These are phyloP conservation scores for Nothobranchius kuhntae DNA, from an alignment of 2,113 vertebrate genomes.

Conservation along the genomic window DNA sequence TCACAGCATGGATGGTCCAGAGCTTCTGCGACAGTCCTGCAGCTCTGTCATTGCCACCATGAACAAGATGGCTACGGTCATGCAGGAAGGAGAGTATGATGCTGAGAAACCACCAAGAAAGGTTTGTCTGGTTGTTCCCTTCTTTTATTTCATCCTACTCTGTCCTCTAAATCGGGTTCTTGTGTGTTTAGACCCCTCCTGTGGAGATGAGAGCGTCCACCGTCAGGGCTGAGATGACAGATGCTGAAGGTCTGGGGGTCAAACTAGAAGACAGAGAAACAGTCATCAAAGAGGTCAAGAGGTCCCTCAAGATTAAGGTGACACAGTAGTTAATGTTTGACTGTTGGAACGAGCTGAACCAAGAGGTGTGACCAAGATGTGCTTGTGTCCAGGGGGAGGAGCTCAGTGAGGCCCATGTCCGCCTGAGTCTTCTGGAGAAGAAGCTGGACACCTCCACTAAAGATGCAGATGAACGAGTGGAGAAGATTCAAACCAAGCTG, in stretches of 20 bases:
- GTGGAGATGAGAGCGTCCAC: constrained; percentile 87
- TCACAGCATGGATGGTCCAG: constrained; percentile 82
- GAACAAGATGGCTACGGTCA: constrained; percentile 98
- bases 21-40: constrained; percentile 94
- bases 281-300: constrained; percentile 95
- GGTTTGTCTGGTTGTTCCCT: constrained; percentile 52
- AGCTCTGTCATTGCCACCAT: constrained; percentile 89
- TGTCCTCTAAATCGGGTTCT: not conserved
- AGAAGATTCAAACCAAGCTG: constrained; percentile 94
- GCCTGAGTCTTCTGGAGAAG: constrained; percentile 94
- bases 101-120: constrained; percentile 84
- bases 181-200: constrained; percentile 72
- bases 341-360: not conserved
- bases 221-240: constrained; percentile 93
- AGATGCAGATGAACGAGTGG: constrained; percentile 91
- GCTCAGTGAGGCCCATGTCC: constrained; percentile 91
- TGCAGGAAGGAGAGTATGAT: constrained; percentile 98
- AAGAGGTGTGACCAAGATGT: rapidly evolving
- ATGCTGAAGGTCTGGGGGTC: constrained; percentile 92
- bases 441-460: constrained; percentile 94
- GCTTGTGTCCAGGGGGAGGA: constrained; percentile 86
- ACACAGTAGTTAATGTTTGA: not conserved
- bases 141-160: not conserved
- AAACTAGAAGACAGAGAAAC: constrained; percentile 97
- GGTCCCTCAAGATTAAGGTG: constrained; percentile 98